A percentile compares a stretch with the other conserved stretches of the same genome.
Conservation (phyloP, 2,797 vertebrate genomes). For the Cuculus canorus region DNA sequence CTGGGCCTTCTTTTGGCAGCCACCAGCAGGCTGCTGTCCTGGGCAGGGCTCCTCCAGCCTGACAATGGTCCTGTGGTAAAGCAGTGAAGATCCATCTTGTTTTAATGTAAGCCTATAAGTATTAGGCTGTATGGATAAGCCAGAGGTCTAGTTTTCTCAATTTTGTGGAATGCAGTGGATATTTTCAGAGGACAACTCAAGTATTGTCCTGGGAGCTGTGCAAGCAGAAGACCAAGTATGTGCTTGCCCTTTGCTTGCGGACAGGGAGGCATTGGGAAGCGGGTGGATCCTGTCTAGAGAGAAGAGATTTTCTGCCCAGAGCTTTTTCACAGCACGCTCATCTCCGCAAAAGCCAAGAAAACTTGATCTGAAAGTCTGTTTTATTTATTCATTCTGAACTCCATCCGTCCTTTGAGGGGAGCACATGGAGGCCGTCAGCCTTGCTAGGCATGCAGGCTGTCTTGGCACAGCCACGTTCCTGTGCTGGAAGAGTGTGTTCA, state of each 20-base stretch:
- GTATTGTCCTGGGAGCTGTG: rapidly evolving
- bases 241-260: not conserved
- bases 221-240: not conserved
- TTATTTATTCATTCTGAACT: constrained; percentile 23
- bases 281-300: not conserved
- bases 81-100: not conserved
- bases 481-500: not conserved
- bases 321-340: not conserved
- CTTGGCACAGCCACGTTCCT: not conserved
- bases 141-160: not conserved
- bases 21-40: not conserved
- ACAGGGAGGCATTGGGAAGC: not conserved
- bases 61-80: not conserved
- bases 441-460: not conserved
- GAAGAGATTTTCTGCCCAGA: not conserved
- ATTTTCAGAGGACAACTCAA: not conserved
- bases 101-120: not conserved
- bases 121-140: not conserved
- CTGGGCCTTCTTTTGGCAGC: not conserved
- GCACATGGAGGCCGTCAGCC: constrained; percentile 18
- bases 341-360: constrained; percentile 24
- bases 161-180: not conserved
- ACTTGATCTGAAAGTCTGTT: constrained; percentile 19
- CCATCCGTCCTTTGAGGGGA: not conserved
- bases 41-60: not conserved